Evolutionary conservation across 1,140 invertebrate genomes (phyloP).

Genomic region (Rhagoletis pomonella): DNA sequence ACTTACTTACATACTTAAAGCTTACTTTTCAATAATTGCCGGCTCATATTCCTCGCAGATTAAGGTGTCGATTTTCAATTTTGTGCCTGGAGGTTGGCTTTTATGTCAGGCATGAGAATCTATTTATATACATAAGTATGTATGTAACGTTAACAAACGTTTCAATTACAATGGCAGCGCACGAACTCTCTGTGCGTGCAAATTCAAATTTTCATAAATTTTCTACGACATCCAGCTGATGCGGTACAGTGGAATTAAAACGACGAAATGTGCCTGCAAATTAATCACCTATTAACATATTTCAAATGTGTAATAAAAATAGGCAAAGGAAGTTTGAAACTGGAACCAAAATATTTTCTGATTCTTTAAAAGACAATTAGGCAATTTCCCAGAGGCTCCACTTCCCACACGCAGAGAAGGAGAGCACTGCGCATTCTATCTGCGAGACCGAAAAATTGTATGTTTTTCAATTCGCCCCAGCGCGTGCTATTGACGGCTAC

Average conservation of each 20-base stretch:
- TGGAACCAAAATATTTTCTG: too few relatives aligned
- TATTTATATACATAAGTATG: not conserved
- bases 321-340: too few relatives aligned
- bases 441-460: too few relatives aligned
- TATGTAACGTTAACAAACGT: not conserved
- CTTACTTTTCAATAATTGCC: not conserved
- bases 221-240: conserved; percentile 30
- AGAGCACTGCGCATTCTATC: too few relatives aligned
- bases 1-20: not conserved
- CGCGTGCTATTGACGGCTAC: too few relatives aligned
- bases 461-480: too few relatives aligned
- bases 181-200: not conserved
- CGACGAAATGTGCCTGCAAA: too few relatives aligned
- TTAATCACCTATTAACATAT: too few relatives aligned
- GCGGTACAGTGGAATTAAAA: not conserved
- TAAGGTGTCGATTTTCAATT: not conserved
- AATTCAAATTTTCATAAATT: conserved; percentile 29
- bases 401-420: too few relatives aligned
- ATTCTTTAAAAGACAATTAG: too few relatives aligned
- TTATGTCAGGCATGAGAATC: not conserved
- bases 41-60: not conserved
- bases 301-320: too few relatives aligned
- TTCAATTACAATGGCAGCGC: conserved; percentile 25
- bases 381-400: too few relatives aligned
- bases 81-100: not conserved